Evolutionary conservation across 2,797 vertebrate genomes (phyloP).

Genomic region (Lemur catta): DNA sequence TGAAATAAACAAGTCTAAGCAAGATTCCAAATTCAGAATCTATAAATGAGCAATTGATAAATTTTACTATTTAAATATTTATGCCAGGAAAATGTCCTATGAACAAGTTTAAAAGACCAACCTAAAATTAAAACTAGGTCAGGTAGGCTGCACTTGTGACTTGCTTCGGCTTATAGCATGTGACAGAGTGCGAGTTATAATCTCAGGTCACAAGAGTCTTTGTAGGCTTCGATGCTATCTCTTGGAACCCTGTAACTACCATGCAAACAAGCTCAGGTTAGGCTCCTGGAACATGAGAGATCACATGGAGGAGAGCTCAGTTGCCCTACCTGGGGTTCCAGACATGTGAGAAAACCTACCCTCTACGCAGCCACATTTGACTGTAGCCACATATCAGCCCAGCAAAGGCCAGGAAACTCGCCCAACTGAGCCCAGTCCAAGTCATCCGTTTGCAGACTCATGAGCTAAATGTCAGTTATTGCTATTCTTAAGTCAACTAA

Average conservation of each 20-base stretch:
- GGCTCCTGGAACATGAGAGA: not conserved
- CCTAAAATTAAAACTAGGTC: not conserved
- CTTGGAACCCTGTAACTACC: not conserved
- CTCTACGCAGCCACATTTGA: not conserved
- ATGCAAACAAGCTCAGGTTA: not conserved
- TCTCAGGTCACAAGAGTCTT: not conserved
- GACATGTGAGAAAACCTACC: not conserved
- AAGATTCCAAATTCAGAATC: not conserved
- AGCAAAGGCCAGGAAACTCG: not conserved
- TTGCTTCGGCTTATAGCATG: not conserved
- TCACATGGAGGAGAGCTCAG: not conserved
- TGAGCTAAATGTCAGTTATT: not conserved
- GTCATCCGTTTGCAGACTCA: not conserved
- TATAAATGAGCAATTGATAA: not conserved
- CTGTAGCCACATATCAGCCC: too few species aligned
- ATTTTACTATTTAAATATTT: not conserved
- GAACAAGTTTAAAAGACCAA: not conserved
- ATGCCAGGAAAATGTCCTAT: not conserved
- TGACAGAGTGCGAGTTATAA: not conserved
- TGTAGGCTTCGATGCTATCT: not conserved
- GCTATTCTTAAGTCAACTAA: not conserved
- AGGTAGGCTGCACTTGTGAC: not conserved
- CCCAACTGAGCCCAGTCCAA: not conserved
- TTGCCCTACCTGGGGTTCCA: not conserved
- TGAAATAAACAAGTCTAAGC: not conserved